These are phyloP conservation scores for Ceuthmochares aereus DNA, from an alignment of 2,113 vertebrate species.

Conservation along the genomic window DNA sequence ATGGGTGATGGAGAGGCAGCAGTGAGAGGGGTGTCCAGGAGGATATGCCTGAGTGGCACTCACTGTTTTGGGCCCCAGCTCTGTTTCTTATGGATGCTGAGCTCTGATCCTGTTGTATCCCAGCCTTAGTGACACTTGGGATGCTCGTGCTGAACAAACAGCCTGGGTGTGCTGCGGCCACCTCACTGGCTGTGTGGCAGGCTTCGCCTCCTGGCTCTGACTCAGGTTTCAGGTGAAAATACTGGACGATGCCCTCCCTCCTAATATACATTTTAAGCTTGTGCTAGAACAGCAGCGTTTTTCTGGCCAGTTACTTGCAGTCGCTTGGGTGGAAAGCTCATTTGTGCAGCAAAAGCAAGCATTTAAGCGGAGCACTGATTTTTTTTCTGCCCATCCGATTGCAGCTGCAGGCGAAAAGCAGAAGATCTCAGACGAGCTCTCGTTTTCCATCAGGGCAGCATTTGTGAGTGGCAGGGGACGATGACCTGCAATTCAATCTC, in stretches of 20 bases:
- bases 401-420: background rate
- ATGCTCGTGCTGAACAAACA: background rate
- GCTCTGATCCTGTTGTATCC: background rate
- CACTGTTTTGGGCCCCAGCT: background rate
- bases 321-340: background rate
- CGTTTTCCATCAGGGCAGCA: background rate
- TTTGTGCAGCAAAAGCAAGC: background rate
- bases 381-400: background rate
- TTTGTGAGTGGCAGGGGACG: background rate
- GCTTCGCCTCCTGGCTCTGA: background rate
- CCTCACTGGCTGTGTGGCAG: fast-evolving
- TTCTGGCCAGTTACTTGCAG: background rate
- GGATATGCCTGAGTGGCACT: background rate
- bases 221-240: background rate
- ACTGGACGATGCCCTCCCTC: background rate
- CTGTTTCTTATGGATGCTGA: background rate
- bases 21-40: background rate
- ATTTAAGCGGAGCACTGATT: background rate
- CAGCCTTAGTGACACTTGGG: background rate
- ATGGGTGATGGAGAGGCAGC: background rate
- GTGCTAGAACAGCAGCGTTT: background rate
- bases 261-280: background rate
- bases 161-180: background rate
- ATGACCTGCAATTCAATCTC: background rate
- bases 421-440: background rate